These are phyloP conservation scores for Andricus grossulariae DNA, from an alignment of 1,140 invertebrate genomes.

Conservation along the genomic window DNA sequence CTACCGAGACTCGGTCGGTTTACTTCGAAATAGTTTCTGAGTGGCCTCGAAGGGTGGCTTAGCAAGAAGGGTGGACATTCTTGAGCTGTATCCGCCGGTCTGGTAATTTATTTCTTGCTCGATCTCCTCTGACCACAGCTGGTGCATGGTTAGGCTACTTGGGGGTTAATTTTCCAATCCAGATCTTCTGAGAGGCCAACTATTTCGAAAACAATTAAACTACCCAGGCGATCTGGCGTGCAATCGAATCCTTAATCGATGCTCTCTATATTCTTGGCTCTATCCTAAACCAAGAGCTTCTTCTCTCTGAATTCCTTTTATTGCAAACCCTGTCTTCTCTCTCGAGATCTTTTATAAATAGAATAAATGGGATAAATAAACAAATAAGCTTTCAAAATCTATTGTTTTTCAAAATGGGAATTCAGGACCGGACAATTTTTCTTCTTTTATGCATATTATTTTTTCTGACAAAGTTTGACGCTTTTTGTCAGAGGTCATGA, in stretches of 20 bases:
- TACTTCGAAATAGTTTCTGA: conserved; percentile 30
- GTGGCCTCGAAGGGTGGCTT: conserved; percentile 14
- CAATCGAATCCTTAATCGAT: conserved; percentile 9
- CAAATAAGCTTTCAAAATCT: too few relatives aligned
- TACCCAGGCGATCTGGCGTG: not conserved
- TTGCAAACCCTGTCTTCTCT: too few relatives aligned
- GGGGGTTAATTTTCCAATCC: conserved; percentile 23
- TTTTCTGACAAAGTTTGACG: conserved; percentile 4
- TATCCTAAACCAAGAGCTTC: not conserved
- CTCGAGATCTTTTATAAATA: too few relatives aligned
- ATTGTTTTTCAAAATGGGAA: too few relatives aligned
- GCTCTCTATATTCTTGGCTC: not conserved
- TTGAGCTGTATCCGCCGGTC: conserved; percentile 17
- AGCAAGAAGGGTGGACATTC: conserved; percentile 28
- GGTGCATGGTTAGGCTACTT: not conserved
- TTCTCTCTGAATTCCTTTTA: not conserved
- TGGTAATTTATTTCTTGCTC: conserved; percentile 27
- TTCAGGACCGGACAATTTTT: too few relatives aligned
- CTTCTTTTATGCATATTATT: not conserved
- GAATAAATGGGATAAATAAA: too few relatives aligned
- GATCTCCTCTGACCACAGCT: conserved; percentile 29
- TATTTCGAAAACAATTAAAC: conserved; percentile 30
- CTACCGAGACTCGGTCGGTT: not conserved
- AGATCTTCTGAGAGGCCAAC: not conserved
- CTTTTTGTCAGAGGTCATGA: conserved; percentile 17